Evolutionary conservation across 1,140 invertebrate species (phyloP), one percentile per base, ranked within the genome.

Genomic region (Brachionus asplanchnoidis): DNA sequence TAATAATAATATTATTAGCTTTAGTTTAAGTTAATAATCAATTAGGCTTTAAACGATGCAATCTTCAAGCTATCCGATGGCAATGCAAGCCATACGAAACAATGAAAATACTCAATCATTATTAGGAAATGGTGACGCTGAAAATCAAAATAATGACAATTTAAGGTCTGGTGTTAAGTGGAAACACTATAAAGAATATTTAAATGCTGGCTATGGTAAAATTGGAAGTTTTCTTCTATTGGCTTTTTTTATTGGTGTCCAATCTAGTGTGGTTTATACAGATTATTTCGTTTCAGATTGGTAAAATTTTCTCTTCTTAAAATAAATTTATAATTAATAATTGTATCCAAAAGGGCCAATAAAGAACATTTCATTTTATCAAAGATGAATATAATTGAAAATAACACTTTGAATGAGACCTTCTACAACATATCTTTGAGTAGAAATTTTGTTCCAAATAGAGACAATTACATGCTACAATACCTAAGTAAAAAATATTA

Each of bases 241-340:
- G 0, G 60, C 93, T 0, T 84, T 92, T 0, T 91, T 93, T 86
- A 14, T 94, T 1, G 14, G 94, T 1, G 92, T 94, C 0, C 94
- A 95, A 89, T 88, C 91, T 0, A 88, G 91, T 0, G 94, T 93
- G 42, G 93, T 93, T 84, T 92, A 92, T 0, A 92, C 92, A 4
- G 94, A 96, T 87, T 95, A 93, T 87, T 95, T 94, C 92, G 90
- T 95, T 0, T 93, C 93, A 85, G 93, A 92, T 84, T 95, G 94
- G 95, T 88, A 89, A 86, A 86, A 5, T 36, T 36, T 36, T 36
- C 32, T 36, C 6, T 0, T 36, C 6, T 28, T 36, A 36, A 2
- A 36, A 36, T 0, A 36, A 7, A 36, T 7, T 7, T 36, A 36
- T 36, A 7, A 6, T 36, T 36, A 36, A 36, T 36, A 36, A 36